These are phyloP conservation scores for Agrotis exclamationis DNA, from an alignment of 2,888 invertebrate species.

Conservation along the genomic window DNA sequence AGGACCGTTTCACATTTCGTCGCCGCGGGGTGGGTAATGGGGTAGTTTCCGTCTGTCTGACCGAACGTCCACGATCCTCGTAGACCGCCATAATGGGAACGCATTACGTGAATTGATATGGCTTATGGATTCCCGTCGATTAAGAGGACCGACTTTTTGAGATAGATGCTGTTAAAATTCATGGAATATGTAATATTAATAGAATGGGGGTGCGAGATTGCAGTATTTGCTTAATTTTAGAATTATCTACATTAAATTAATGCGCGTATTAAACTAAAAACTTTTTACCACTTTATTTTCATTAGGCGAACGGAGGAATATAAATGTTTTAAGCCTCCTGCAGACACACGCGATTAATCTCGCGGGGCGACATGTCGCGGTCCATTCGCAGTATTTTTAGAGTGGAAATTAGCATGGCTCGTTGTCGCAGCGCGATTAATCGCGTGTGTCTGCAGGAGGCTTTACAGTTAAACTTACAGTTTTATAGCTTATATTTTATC, in stretches of 20 bases:
- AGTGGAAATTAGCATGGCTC: too few species aligned
- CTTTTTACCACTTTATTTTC: too few species aligned
- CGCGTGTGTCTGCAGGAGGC: too few species aligned
- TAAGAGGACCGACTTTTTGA: conserved; percentile 33
- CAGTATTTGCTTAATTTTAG: background rate
- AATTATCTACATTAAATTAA: background rate
- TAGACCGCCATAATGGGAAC: conserved; percentile 42
- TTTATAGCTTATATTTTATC: too few species aligned
- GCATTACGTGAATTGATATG: conserved; percentile 61
- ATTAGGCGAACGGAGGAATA: too few species aligned
- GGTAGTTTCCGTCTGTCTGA: conserved; percentile 51
- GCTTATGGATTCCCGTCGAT: conserved; percentile 42
- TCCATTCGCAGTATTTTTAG: too few species aligned
- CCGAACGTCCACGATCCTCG: conserved; percentile 24
- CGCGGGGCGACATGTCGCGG: too few species aligned
- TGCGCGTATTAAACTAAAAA: too few species aligned
- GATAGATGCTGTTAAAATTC: conserved; percentile 15
- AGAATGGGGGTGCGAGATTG: background rate
- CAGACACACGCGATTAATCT: too few species aligned
- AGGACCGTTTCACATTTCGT: conserved; percentile 46
- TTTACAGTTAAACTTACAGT: too few species aligned
- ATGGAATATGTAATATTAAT: background rate
- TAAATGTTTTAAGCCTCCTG: too few species aligned
- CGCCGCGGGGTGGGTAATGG: conserved; percentile 47
- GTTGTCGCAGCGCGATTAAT: too few species aligned